Base-by-base conservation (phyloP, 1,140 invertebrate genomes). In the Melanaphis sacchari region DNA sequence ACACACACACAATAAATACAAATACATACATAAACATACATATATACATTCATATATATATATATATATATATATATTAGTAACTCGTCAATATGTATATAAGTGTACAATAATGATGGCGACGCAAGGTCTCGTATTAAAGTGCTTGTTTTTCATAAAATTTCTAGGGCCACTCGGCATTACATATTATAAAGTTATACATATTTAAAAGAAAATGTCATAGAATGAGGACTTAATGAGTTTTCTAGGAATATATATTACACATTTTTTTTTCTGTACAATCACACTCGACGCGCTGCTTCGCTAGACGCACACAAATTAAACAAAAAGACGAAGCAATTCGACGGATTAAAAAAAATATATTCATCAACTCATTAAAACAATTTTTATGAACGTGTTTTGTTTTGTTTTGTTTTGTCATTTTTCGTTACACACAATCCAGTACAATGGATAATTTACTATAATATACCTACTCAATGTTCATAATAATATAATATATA, bases 141-240 rank as follows among this genome's bases (percentile, higher is more conserved):
- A 90, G 89, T 90, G 89, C 52, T 90, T 40, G 88, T 59, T 54
- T 90, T 90, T 90, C 88, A n/a, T 40, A 41, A 90, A 38, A 90
- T 90, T 90, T 90, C 89, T 90, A 90, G 38, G 49, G 26, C 54
- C 54, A 90, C 89, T 90, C 41, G 22, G 46, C 4, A 89, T 38
- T 89, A 38, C 36, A 24, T 52, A 1, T 38, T 85, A 85, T 26
- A 52, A 38, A 89, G 46, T 52, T 89, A 38, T 54, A 54, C n/a
- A 89, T 89, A 66, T 90, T 90, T 90, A 21, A 90, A 90, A 59
- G 11, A 90, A 66, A 90, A 90, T 66, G 38, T 38, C 36, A 89
- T 36, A 89, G 49, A 26, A 89, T 15, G 26, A 90, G 54, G 15
- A 41, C 52, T n/a, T 90, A 90, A 90, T 90, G 89, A 90, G 54